Percentiles rank a stretch among this genome's conserved stretches.
Conservation (phyloP, 2,113 vertebrate species). For the Tetrao urogallus region DNA sequence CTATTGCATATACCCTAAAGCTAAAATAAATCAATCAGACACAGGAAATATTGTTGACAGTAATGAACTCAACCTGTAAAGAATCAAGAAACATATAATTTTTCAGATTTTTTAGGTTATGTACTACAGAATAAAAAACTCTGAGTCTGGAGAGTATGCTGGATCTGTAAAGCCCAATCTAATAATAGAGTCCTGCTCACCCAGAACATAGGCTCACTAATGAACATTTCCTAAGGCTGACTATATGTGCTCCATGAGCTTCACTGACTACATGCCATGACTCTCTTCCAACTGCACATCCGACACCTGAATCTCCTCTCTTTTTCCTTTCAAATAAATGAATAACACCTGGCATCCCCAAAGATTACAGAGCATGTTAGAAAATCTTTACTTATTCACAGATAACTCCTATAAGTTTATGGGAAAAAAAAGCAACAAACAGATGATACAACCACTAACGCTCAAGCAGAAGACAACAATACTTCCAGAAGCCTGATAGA, state of each 20-base stretch:
- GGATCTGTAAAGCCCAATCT: background rate
- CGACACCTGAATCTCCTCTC: background rate
- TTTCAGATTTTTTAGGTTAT: background rate
- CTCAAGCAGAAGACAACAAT: slow-evolving; percentile 26
- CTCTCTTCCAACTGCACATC: background rate
- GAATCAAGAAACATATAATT: background rate
- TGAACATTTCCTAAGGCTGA: background rate
- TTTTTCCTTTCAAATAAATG: background rate
- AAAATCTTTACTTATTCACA: slow-evolving; percentile 71
- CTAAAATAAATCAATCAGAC: background rate
- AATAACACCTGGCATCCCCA: background rate
- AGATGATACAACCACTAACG: slow-evolving; percentile 44
- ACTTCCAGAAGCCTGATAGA: slow-evolving; percentile 46
- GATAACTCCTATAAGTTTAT: slow-evolving; percentile 56
- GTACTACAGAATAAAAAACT: background rate
- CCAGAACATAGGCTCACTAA: background rate
- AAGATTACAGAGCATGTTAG: slow-evolving; percentile 34
- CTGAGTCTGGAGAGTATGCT: background rate
- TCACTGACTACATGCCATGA: background rate
- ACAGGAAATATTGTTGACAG: slow-evolving; percentile 1
- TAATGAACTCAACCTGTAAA: background rate
- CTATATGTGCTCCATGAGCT: background rate
- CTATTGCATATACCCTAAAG: background rate
- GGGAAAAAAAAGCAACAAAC: background rate
- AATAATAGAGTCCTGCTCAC: background rate